These are phyloP conservation scores for Enteromius thamalakanensis DNA, from an alignment of 2,797 vertebrate genomes.

Conservation along the genomic window DNA sequence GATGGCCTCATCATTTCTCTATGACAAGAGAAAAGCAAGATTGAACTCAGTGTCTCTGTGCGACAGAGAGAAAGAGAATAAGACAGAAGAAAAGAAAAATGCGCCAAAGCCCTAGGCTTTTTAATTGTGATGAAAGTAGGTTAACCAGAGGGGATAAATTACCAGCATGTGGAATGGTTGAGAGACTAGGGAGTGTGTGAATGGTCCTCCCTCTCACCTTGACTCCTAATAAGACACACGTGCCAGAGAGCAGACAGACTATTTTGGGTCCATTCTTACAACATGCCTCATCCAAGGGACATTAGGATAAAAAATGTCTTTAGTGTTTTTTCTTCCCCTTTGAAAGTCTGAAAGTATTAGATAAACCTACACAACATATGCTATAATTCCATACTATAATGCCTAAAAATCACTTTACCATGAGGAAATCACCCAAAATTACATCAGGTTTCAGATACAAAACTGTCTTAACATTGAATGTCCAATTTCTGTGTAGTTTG, in stretches of 20 bases:
- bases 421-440: slow-evolving; percentile 1
- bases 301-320: background rate
- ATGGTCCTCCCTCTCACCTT: slow-evolving; percentile 47
- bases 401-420: background rate
- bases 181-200: slow-evolving; percentile 27
- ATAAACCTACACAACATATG: background rate
- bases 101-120: slow-evolving; percentile 44
- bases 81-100: slow-evolving; percentile 32
- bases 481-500: slow-evolving; percentile 14
- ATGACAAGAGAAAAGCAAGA: background rate
- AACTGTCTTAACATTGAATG: slow-evolving; percentile 27
- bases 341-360: background rate
- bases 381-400: background rate
- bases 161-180: slow-evolving; percentile 56
- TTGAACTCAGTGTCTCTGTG: background rate
- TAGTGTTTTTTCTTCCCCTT: background rate
- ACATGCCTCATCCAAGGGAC: background rate
- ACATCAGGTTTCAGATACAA: slow-evolving; percentile 25
- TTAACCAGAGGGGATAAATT: slow-evolving; percentile 63
- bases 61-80: background rate
- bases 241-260: background rate
- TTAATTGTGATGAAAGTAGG: slow-evolving; percentile 64
- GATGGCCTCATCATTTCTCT: slow-evolving; percentile 39
- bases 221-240: slow-evolving; percentile 41
- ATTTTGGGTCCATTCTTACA: background rate